Percentiles rank a stretch among this genome's conserved stretches.
phyloP scores from a whole-genome alignment of 2,888 invertebrate species.

The Himalopsyche kuldschensis region DNA sequence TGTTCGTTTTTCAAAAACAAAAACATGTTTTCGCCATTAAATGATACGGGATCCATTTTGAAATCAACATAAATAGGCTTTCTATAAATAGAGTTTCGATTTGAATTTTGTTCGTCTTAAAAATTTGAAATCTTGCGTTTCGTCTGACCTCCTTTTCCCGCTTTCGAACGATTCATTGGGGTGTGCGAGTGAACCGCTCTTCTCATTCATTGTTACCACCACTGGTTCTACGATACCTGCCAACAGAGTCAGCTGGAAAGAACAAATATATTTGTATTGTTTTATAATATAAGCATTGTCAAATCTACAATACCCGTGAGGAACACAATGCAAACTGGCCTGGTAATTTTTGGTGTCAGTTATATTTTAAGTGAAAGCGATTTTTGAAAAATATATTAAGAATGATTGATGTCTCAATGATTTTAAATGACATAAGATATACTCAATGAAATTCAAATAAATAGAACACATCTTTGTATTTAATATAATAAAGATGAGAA shows the following conservation, averaged over 20 bases:
- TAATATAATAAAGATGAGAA: too few species aligned
- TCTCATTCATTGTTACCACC: slow-evolving; percentile 10
- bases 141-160: slow-evolving; percentile 24
- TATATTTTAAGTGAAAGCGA: too few species aligned
- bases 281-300: neutral
- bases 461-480: too few species aligned
- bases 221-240: neutral
- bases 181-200: slow-evolving; percentile 5
- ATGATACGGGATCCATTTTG: neutral
- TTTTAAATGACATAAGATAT: too few species aligned
- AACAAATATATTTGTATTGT: neutral
- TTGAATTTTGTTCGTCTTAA: slow-evolving; percentile 14
- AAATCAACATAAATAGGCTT: neutral
- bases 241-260: neutral
- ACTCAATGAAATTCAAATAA: too few species aligned
- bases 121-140: slow-evolving; percentile 17
- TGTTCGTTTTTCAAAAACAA: too few species aligned
- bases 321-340: too few species aligned
- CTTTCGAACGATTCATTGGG: slow-evolving; percentile 13
- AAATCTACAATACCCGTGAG: too few species aligned
- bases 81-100: slow-evolving; percentile 12
- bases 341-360: too few species aligned
- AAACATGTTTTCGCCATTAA: neutral
- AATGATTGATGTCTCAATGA: too few species aligned
- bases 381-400: too few species aligned